Base-by-base conservation (phyloP, 2,888 invertebrate species). In the Acanthoscelides obtectus region DNA sequence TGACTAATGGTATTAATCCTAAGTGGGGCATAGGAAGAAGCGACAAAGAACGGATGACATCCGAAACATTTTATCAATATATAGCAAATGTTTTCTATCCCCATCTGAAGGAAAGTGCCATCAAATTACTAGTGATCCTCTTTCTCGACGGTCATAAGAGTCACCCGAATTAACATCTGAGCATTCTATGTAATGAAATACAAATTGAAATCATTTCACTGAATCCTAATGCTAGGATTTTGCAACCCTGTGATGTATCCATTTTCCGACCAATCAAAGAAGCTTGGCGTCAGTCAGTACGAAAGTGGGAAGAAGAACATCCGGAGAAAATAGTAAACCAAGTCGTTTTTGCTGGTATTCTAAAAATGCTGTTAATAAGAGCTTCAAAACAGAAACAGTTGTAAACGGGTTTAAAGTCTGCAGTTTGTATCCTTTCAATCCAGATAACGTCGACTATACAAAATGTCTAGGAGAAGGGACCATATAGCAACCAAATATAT, bases 11-110 rank as follows among this genome's bases (percentile, higher is more conserved):
- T 25, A 69, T 75, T 45, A 71, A 75, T 67, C 27, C 27, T 20
- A 75, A 72, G 12, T 81, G 81, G 81, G 80, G 78, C 25, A 74
- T 78, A 66, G 80, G 79, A 8, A 70, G 78, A 71, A 76, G 76
- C 70, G 81, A 81, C n/a, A 80, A 78, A 75, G 81, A 81, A 2
- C 80, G 80, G 80, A 82, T 81, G 81, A 81, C 79, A 17, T 71
- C 77, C 20, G 76, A 79, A 75, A 75, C 77, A 12, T 81, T 81
- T 74, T 81, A 77, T 72, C 77, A 81, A 69, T 70, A 68, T 69
- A 77, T 81, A 64, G 78, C 70, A 45, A 80, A 80, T 20, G 71
- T 77, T 66, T 80, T 79, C 72, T 72, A 79, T 74, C 78, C 77
- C 27, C 73, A 75, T 69, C 67, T 78, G 20, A 66, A 77, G 27